These are phyloP conservation scores for Chaetodon trifasciatus DNA, from an alignment of 2,797 vertebrate species.

Conservation along the genomic window DNA sequence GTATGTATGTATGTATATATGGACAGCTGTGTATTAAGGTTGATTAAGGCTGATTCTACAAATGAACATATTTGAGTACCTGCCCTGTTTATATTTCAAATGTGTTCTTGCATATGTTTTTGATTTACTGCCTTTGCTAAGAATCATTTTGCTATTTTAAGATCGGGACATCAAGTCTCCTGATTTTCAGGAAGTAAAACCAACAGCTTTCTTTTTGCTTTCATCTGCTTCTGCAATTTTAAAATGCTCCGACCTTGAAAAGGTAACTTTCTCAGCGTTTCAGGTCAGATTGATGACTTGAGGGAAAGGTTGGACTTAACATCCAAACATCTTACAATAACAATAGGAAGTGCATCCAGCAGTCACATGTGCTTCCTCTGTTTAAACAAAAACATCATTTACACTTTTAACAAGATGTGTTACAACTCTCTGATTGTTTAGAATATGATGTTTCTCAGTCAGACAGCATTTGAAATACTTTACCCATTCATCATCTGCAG, in stretches of 20 bases:
- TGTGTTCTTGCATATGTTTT: background rate
- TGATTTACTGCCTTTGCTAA: background rate
- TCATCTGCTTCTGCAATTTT: background rate
- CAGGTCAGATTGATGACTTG: background rate
- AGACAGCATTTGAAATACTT: background rate
- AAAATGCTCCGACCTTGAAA: background rate
- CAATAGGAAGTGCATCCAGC: background rate
- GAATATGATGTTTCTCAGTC: background rate
- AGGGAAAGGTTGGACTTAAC: background rate
- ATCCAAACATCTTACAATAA: background rate
- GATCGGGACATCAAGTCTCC: background rate
- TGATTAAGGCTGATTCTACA: background rate
- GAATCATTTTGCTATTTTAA: conserved; percentile 6
- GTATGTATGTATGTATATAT: too few relatives aligned
- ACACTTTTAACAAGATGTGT: background rate
- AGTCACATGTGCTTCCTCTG: background rate
- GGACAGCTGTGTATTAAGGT: too few relatives aligned
- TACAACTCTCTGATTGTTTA: background rate
- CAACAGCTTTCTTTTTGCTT: conserved; percentile 9
- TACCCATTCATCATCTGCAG: background rate
- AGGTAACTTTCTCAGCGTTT: background rate
- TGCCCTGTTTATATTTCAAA: background rate
- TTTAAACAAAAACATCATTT: conserved; percentile 8
- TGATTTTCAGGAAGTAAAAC: conserved; percentile 36
- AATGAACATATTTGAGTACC: background rate